A percentile compares a stretch with the other conserved stretches of the same genome.
These are phyloP conservation scores for Zaprionus ghesquierei DNA, from an alignment of 1,140 invertebrate species.

Conservation along the genomic window DNA sequence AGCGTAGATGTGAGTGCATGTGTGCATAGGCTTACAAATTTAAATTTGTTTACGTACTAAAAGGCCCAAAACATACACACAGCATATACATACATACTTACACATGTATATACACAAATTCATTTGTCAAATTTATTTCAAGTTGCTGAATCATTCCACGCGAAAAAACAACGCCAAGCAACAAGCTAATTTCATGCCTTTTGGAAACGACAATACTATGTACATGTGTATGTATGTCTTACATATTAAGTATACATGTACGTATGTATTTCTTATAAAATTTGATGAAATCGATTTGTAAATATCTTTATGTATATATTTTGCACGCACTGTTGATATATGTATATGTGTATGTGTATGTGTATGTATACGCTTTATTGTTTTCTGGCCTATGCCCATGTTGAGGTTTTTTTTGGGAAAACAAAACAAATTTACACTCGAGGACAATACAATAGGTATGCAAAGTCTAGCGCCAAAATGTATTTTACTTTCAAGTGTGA, in stretches of 20 bases:
- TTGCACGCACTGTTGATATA: too few relatives aligned
- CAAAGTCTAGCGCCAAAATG: neutral
- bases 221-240: neutral
- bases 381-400: neutral
- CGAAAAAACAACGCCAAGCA: neutral
- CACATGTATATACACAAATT: neutral
- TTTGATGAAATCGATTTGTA: neutral
- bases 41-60: neutral
- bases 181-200: conserved; percentile 16
- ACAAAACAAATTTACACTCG: neutral
- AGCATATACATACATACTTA: neutral
- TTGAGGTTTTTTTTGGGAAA: neutral
- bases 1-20: neutral
- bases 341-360: neutral
- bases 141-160: conserved; percentile 22
- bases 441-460: neutral
- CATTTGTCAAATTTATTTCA: conserved; percentile 20
- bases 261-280: too few relatives aligned
- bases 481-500: too few relatives aligned
- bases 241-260: neutral
- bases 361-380: neutral
- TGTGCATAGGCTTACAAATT: neutral
- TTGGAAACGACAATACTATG: conserved; percentile 20
- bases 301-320: neutral
- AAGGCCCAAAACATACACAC: neutral